phyloP scores from a whole-genome alignment of 2,888 invertebrate species.

The Adela reaumurella region DNA sequence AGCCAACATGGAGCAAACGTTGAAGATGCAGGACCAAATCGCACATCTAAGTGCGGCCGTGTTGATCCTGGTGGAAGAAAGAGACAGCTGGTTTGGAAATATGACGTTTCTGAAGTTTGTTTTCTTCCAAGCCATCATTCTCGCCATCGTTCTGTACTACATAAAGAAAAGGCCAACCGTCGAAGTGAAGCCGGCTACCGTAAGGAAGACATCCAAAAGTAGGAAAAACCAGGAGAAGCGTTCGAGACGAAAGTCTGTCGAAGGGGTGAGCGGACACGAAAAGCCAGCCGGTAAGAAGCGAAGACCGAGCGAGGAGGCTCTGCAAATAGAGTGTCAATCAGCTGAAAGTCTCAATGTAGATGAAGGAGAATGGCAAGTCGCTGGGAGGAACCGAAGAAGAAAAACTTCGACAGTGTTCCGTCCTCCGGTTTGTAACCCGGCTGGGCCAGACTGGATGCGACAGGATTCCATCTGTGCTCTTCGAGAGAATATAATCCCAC shows the following conservation, averaged over 20 bases:
- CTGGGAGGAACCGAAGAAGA: constrained; percentile 45
- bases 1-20: constrained; percentile 75
- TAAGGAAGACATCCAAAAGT: constrained; percentile 29
- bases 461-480: constrained; percentile 34
- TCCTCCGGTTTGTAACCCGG: constrained; percentile 30
- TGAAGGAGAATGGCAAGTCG: constrained; percentile 44
- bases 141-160: constrained; percentile 48
- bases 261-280: constrained; percentile 56
- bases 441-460: constrained; percentile 25
- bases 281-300: constrained; percentile 55
- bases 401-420: constrained; percentile 42
- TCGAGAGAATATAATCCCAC: constrained; percentile 48
- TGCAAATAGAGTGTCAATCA: constrained; percentile 59
- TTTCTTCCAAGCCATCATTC: constrained; percentile 44
- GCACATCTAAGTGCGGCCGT: constrained; percentile 59
- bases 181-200: constrained; percentile 24
- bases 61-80: constrained; percentile 57
- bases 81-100: constrained; percentile 61
- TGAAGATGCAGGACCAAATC: constrained; percentile 62
- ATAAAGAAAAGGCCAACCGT: constrained; percentile 41
- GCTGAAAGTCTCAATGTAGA: constrained; percentile 49
- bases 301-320: constrained; percentile 73
- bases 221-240: constrained; percentile 25
- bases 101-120: constrained; percentile 55
- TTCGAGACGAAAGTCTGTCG: constrained; percentile 62